Conservation (phyloP, 2,797 vertebrate species). For the Gambusia yucatana region DNA sequence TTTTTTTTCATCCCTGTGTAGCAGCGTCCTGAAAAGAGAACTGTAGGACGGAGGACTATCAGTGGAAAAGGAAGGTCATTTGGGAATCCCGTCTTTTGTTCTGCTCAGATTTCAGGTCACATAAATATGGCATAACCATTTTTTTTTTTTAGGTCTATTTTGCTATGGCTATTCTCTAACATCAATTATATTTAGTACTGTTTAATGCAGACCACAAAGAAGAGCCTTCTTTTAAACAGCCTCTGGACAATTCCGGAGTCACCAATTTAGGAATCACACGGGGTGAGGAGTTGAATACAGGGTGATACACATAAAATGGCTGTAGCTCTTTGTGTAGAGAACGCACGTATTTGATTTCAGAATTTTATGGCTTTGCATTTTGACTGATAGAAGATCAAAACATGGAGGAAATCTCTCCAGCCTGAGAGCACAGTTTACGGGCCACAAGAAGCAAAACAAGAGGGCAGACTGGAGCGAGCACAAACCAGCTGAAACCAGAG, state of each 20-base stretch:
- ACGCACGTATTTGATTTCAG: background rate
- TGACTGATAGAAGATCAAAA: background rate
- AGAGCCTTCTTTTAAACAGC: background rate
- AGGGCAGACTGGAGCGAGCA: background rate
- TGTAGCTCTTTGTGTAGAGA: background rate
- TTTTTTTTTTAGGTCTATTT: constrained; percentile 38
- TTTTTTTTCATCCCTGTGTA: constrained; percentile 33
- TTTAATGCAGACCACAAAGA: background rate
- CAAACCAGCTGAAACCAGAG: background rate
- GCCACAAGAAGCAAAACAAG: background rate
- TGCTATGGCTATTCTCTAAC: background rate
- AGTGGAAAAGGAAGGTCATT: constrained; percentile 60
- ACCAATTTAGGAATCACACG: background rate
- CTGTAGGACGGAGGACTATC: constrained; percentile 44
- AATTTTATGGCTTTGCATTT: background rate
- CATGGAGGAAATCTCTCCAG: background rate
- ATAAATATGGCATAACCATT: constrained; percentile 35
- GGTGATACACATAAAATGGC: no score
- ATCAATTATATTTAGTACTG: background rate
- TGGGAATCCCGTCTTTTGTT: constrained; percentile 72
- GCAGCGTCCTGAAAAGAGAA: constrained; percentile 43
- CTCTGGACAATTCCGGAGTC: background rate
- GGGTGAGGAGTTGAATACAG: background rate
- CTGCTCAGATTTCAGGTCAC: constrained; percentile 47
- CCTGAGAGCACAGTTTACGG: background rate